Evolutionary conservation across 1,140 invertebrate genomes (phyloP).

Genomic region (Chironomus striatipennis): DNA sequence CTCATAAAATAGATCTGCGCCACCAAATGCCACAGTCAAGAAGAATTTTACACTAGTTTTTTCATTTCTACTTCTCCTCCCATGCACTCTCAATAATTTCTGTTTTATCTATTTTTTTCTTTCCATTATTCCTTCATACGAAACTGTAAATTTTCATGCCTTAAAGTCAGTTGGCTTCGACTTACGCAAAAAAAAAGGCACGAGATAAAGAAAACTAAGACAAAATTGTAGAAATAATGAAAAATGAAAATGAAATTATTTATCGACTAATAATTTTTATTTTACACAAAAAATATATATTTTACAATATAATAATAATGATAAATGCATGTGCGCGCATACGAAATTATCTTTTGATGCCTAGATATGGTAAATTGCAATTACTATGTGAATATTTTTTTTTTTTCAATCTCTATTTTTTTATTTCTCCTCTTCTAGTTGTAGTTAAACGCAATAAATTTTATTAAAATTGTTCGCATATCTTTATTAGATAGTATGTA

Average conservation of each 20-base stretch:
- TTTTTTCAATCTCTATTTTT: neutral
- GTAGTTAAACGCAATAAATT: conserved; percentile 8
- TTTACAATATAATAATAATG: neutral
- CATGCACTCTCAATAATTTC: conserved; percentile 11
- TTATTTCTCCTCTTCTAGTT: neutral
- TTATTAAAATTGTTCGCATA: neutral
- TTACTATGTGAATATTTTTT: neutral
- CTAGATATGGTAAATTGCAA: neutral
- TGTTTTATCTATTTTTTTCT: neutral
- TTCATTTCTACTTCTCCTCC: conserved; percentile 11
- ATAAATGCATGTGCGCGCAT: neutral
- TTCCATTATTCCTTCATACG: neutral
- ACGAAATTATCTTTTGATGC: conserved; percentile 3
- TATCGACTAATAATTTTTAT: conserved; percentile 13
- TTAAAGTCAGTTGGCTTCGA: neutral
- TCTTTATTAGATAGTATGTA: neutral
- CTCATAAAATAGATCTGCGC: no score
- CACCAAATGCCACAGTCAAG: no score
- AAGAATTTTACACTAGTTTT: neutral
- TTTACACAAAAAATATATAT: neutral
- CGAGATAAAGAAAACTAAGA: no score
- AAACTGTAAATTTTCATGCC: conserved; percentile 17
- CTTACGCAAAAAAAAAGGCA: neutral
- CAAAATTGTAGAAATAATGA: no score
- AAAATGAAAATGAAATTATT: neutral